A percentile compares a stretch with the other conserved stretches of the same genome.
Conservation (phyloP, 1,140 invertebrate genomes). For the Diachasma alloeum region DNA sequence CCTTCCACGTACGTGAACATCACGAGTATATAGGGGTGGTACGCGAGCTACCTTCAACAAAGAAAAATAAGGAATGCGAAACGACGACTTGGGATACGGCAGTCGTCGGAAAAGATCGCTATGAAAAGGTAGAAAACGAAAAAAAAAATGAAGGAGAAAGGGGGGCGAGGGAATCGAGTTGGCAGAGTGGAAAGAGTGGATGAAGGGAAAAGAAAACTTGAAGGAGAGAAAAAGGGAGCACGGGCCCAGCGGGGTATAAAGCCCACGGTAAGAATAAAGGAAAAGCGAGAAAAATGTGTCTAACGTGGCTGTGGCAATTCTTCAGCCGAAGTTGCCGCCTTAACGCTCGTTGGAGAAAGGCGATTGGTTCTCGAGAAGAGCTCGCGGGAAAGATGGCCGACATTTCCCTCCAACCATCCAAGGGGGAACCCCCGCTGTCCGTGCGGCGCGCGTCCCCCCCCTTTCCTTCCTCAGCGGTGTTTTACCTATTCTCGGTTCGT, state of each 20-base stretch:
- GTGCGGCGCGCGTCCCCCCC: constrained; percentile 25
- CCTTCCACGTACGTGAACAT: constrained; percentile 26
- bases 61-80: constrained; percentile 63
- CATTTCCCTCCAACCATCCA: constrained; percentile 66
- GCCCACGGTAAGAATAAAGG: constrained; percentile 61
- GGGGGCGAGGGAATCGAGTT: neutral
- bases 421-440: constrained; percentile 44
- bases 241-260: constrained; percentile 43
- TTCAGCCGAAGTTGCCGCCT: constrained; percentile 65
- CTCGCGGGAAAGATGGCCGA: constrained; percentile 65
- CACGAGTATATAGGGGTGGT: constrained; percentile 42
- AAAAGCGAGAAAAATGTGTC: constrained; percentile 68
- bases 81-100: constrained; percentile 38
- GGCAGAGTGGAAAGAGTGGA: constrained; percentile 3
- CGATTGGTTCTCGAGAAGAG: constrained; percentile 66
- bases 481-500: constrained; percentile 17
- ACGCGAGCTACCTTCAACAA: constrained; percentile 49
- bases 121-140: constrained; percentile 6
- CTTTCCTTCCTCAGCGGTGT: constrained; percentile 28
- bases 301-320: constrained; percentile 66
- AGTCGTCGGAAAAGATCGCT: constrained; percentile 19
- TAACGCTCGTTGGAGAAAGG: constrained; percentile 58
- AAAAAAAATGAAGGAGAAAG: constrained; percentile 18
- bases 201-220: constrained; percentile 31
- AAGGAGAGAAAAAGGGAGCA: constrained; percentile 23